phyloP scores from a whole-genome alignment of 2,888 invertebrate genomes.

The Eurytoma adleriae region DNA sequence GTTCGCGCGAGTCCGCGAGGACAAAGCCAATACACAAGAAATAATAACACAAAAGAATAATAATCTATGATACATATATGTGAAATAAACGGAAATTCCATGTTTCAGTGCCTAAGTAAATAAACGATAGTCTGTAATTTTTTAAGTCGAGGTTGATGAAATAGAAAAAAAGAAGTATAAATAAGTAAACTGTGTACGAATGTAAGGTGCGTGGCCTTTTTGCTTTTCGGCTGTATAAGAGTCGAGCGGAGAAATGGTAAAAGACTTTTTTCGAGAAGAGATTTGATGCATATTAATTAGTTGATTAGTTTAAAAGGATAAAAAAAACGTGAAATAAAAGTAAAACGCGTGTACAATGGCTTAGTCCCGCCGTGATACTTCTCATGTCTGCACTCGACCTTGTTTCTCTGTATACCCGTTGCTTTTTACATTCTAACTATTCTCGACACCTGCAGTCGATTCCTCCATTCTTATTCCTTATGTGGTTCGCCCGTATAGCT shows the following conservation, averaged over 20 bases:
- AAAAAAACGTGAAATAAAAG: constrained; percentile 15
- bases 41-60: constrained; percentile 29
- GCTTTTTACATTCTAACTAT: constrained; percentile 12
- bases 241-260: constrained; percentile 30
- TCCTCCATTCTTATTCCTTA: background rate
- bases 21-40: constrained; percentile 24
- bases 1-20: background rate
- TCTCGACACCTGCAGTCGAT: background rate
- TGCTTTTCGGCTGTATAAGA: constrained; percentile 54
- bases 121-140: constrained; percentile 64
- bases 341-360: constrained; percentile 24
- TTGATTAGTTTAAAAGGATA: constrained; percentile 5
- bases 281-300: constrained; percentile 8
- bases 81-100: constrained; percentile 66
- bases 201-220: constrained; percentile 62
- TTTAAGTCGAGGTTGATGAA: constrained; percentile 57
- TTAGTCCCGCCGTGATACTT: constrained; percentile 43
- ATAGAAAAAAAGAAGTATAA: constrained; percentile 9
- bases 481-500: no score
- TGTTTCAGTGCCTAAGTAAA: constrained; percentile 72
- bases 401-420: constrained; percentile 14
- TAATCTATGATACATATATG: constrained; percentile 21
- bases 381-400: constrained; percentile 48
- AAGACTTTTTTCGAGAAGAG: constrained; percentile 35
- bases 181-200: constrained; percentile 56